Base-by-base conservation (phyloP, 2,113 vertebrate genomes). In the Epinephelus moara region DNA sequence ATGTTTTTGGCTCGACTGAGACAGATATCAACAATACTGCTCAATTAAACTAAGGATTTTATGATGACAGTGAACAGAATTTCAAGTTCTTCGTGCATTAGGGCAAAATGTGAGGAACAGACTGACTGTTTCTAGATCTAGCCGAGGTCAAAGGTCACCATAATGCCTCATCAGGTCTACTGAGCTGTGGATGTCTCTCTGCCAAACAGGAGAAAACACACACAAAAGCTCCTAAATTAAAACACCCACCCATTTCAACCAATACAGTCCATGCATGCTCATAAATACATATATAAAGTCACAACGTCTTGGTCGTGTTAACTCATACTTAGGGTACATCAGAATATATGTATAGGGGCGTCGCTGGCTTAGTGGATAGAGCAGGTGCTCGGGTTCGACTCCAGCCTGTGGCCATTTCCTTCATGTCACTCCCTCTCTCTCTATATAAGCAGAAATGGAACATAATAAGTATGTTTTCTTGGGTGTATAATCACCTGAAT, bases 101-200 rank as follows among this genome's bases (percentile, higher is more conserved):
- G 10, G 1, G 47, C 37, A 10, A 18, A 40, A 68, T 25, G 33
- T 6, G 12, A 2, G 4, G 11, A 45, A 63, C 45, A 62, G 14
- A 55, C n/a, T 0, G 7, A 37, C 25, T 53, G 4, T 52, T 25
- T 37, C 15, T 52, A 37, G 14, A 60, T 50, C 9, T 6, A 25
- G 27, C 15, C 2, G 17, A 55, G 49, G 23, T 25, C 69, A 87
- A 71, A 77, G 61, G 27, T 21, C 73, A 74, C 9, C 2, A 71
- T 23, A 27, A 63, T 81, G 45, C 13, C 10, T 47, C 4, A 4
- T 3, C 4, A 10, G 40, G 33, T 50, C 12, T 13, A 27, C 49
- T 72, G 61, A 50, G 72, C 21, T 50, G n/a, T 53, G 56, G 19
- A 50, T 21, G 18, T 59, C 13, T 64, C 59, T 21, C 40, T 42